Conservation (phyloP, 1,140 invertebrate species). For the Bombus waltoni region DNA sequence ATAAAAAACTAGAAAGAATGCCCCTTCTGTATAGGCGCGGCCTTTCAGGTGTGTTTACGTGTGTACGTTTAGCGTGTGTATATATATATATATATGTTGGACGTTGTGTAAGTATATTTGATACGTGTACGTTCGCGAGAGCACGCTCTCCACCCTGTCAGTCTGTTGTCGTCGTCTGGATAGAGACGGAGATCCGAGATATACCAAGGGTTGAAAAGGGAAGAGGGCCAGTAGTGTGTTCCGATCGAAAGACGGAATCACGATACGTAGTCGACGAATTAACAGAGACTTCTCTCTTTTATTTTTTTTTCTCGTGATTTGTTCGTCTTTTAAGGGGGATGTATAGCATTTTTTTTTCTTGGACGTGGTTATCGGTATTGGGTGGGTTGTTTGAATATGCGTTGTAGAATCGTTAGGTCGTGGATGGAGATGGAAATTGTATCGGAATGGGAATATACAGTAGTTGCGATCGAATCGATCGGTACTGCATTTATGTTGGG, state of each 20-base stretch:
- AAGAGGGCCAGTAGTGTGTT: not conserved
- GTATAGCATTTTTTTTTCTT: not conserved
- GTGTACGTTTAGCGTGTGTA: not conserved
- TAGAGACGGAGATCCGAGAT: slow-evolving; percentile 51
- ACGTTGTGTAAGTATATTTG: not conserved
- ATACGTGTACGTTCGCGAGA: not conserved
- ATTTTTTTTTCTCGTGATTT: not conserved
- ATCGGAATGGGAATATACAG: too few relatives aligned
- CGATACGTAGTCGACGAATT: slow-evolving; percentile 50
- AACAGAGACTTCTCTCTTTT: slow-evolving; percentile 18
- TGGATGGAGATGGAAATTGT: not conserved
- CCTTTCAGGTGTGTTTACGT: not conserved
- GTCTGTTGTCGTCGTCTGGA: slow-evolving; percentile 58
- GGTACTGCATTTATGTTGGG: too few relatives aligned
- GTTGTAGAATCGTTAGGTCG: not conserved
- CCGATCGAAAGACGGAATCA: slow-evolving; percentile 39
- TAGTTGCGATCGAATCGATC: too few relatives aligned
- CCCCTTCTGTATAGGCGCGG: slow-evolving; percentile 15
- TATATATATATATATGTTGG: not conserved
- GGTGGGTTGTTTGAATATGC: not conserved
- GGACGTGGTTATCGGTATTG: not conserved
- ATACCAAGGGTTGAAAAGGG: slow-evolving; percentile 4
- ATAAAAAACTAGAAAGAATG: slow-evolving; percentile 67
- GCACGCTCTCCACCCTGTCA: slow-evolving; percentile 58
- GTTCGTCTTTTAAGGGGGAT: not conserved